Evolutionary conservation across 1,140 invertebrate species (phyloP), one percentile per base, ranked within the genome.

Genomic region (Zaprionus ornatus): DNA sequence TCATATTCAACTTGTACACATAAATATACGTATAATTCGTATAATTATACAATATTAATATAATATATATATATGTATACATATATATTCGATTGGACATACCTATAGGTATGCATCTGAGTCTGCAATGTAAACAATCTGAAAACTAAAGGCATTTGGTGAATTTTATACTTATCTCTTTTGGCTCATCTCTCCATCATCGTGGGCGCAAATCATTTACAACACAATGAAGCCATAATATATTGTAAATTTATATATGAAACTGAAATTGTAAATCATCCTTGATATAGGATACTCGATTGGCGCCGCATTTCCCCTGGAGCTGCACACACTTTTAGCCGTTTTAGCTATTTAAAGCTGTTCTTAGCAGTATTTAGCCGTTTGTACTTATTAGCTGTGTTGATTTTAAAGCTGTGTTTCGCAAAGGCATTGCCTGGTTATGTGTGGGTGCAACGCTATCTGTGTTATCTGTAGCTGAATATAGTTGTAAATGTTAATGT

Each of bases 61-160:
- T 17, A 57, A 12, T 42, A 21, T 21, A 15, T 59, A 35, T 61
- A 70, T 62, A 50, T 37, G 3, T 62, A 25, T 65, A 45, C 42
- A 29, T 29, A 37, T 60, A 52, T 59, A 29, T 23, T 69, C n/a
- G 19, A 52, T 73, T 60, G 6, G 54, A 55, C 35, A 64, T 27
- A 21, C 15, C 15, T 29, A 17, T 3, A 27, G 21, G 52, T 32
- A 56, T 56, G 10, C 23, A 35, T 35, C 19, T 29, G 54, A 17
- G 6, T 54, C 60, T 72, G 12, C 52, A 69, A 72, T 72, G 65
- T 62, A 45, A 74, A 62, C 50, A 74, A 75, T 71, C 29, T 50
- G 63, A 90, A 84, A 91, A 82, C 77, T 63, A 91, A 90, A 91
- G 90, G 90, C 90, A 91, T 70, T 91, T 79, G 65, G 90, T 91